phyloP scores from a whole-genome alignment of 53 echinoderm and acorn worm species.

The Antedon mediterranea region DNA sequence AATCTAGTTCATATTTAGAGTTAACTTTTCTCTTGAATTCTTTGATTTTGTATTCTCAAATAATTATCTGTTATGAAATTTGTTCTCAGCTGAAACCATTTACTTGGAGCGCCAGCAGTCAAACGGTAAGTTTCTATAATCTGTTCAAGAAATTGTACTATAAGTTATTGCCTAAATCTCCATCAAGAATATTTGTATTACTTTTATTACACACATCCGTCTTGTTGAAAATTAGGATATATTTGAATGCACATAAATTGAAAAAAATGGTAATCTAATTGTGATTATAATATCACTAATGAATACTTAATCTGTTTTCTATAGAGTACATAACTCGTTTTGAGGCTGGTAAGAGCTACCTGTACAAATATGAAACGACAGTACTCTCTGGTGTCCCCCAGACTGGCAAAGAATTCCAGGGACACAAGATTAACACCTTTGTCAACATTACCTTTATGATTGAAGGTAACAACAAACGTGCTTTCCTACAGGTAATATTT shows the following conservation, averaged over 20 bases:
- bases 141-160: too few species aligned
- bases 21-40: too few species aligned
- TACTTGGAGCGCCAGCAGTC: neutral
- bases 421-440: constrained; percentile 30
- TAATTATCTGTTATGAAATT: too few species aligned
- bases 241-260: too few species aligned
- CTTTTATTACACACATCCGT: too few species aligned
- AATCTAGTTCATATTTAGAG: too few species aligned
- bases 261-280: too few species aligned
- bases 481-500: neutral
- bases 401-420: constrained; percentile 30
- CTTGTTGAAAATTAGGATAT: too few species aligned
- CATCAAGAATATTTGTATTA: too few species aligned
- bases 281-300: too few species aligned
- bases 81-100: neutral
- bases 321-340: constrained; percentile 26
- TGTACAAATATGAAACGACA: constrained; percentile 32
- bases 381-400: constrained; percentile 31
- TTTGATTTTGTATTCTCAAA: too few species aligned
- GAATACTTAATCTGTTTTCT: neutral
- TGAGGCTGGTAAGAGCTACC: constrained; percentile 28
- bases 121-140: neutral
- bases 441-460: constrained; percentile 28
- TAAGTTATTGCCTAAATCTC: too few species aligned
- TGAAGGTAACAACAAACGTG: neutral